Evolutionary conservation across 1,140 invertebrate species (phyloP).

Genomic region (Brachionus asplanchnoidis): DNA sequence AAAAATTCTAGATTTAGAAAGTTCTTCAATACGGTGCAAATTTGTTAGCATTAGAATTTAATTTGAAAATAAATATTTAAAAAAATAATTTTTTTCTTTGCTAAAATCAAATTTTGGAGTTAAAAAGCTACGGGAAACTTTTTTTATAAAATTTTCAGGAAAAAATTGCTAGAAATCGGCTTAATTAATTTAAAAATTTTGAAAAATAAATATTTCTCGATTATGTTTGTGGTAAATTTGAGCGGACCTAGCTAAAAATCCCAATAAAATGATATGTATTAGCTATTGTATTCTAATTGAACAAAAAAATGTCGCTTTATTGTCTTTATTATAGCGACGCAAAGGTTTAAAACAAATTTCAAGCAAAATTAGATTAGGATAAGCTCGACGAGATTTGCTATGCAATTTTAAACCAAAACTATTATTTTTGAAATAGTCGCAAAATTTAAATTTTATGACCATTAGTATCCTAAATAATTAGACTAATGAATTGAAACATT

Average conservation of each 20-base stretch:
- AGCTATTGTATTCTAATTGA: constrained; percentile 1
- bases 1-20: background rate
- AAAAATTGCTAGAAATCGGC: too few species aligned
- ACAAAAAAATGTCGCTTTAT: constrained; percentile 1
- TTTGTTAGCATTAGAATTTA: too few species aligned
- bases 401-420: background rate
- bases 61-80: too few species aligned
- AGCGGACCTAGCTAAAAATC: background rate
- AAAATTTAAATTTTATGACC: constrained; percentile 13
- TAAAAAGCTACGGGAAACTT: too few species aligned
- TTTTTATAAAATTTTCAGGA: too few species aligned
- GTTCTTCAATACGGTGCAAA: too few species aligned
- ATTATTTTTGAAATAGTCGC: background rate
- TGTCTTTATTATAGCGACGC: background rate
- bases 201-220: background rate
- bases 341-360: constrained; percentile 13
- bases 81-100: too few species aligned
- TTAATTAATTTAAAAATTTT: background rate
- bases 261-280: background rate
- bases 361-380: background rate
- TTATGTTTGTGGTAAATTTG: background rate
- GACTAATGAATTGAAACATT: background rate
- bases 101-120: too few species aligned
- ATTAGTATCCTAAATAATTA: background rate
- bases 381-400: background rate